Evolutionary conservation across 1,140 invertebrate genomes (phyloP), one percentile per base, ranked within the genome.

Genomic region (Ceratina calcarata): DNA sequence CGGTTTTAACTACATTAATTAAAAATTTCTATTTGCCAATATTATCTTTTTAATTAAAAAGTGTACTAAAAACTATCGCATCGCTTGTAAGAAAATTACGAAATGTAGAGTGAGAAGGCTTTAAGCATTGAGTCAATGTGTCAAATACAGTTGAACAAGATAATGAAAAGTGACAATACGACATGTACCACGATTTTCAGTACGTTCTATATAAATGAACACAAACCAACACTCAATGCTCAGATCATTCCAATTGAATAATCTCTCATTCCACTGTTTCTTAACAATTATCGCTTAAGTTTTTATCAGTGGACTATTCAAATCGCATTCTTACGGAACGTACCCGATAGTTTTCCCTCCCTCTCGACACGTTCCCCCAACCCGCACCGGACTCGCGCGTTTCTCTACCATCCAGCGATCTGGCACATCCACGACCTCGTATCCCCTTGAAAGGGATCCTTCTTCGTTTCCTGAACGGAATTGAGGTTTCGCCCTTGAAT

Each of bases 401-500:
- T 55, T 27, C 4, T 64, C 1, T 15, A 27, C 49, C 67, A 18
- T n/a, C 49, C 27, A 32, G 27, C 72, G 74, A 67, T 77, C 20
- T 15, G 49, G 51, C 22, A 49, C 18, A 79, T 66, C 61, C 13
- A 32, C 53, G 8, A 18, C 58, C 51, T 62, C 37, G 71, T 22
- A 64, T 70, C 55, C 66, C 67, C 79, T 70, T 57, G 61, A 82
- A 87, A 84, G 78, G 65, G 70, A 74, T 84, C 79, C 79, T 78
- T 71, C 62, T 75, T 82, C 84, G 77, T 85, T 86, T 86, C 77
- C 82, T 86, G 69, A 73, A 51, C 61, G 66, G 61, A 82, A 87
- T 82, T 82, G 85, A 82, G 78, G 78, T 85, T 86, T 82, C 78
- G 58, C 65, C 68, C n/a, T 49, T 80, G 85, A 87, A 87, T 81